Percentiles rank a stretch among this genome's conserved stretches.
These are phyloP conservation scores for Syncerus caffer DNA, from an alignment of 2,797 vertebrate genomes.

Conservation along the genomic window DNA sequence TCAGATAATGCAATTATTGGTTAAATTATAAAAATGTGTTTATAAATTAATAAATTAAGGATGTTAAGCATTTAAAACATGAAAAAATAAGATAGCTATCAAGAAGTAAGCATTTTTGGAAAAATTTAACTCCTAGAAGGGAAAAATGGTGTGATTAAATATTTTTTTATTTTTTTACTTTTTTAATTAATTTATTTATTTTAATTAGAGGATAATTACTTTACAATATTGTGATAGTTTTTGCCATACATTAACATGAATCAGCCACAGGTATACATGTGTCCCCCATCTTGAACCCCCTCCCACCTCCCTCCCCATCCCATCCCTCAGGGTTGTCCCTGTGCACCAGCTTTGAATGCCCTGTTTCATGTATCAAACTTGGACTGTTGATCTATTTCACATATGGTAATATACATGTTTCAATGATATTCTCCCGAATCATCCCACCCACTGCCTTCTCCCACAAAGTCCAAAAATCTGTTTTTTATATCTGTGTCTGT, in stretches of 20 bases:
- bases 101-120: background rate
- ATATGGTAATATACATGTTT: background rate
- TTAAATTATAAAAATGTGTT: background rate
- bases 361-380: background rate
- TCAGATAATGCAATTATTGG: background rate
- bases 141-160: background rate
- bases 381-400: background rate
- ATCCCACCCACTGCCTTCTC: background rate
- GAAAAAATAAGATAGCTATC: background rate
- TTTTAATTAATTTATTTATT: background rate
- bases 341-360: background rate
- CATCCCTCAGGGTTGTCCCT: background rate
- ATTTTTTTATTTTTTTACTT: background rate
- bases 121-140: background rate
- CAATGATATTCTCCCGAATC: background rate
- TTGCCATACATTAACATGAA: background rate
- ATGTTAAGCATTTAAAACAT: background rate
- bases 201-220: background rate
- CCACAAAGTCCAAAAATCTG: background rate
- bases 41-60: background rate
- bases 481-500: background rate
- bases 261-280: background rate
- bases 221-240: background rate
- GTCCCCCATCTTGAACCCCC: background rate
- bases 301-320: background rate